Evolutionary conservation across 2,888 invertebrate species (phyloP).

Genomic region (Exocentrus adspersus): DNA sequence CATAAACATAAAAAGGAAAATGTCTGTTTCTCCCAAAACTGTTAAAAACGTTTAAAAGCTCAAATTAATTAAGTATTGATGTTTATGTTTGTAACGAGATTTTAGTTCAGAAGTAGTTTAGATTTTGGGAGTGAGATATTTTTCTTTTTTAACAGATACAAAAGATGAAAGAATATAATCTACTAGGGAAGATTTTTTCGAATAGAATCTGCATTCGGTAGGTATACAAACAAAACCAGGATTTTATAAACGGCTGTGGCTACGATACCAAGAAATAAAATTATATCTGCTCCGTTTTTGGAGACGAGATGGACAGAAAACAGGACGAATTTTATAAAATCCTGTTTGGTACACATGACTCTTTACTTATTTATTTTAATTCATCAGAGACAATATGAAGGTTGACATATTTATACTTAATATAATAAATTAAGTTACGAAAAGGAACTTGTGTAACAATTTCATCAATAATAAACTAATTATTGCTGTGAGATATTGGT

Average conservation of each 20-base stretch:
- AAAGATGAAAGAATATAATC: conserved; percentile 77
- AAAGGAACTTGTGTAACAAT: conserved; percentile 18
- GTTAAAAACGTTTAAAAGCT: background rate
- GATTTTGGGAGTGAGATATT: conserved; percentile 66
- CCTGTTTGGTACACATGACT: conserved; percentile 25
- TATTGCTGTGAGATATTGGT: conserved; percentile 38
- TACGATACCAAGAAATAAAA: conserved; percentile 27
- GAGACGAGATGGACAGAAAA: conserved; percentile 13
- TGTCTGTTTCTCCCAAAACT: conserved; percentile 60
- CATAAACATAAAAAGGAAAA: conserved; percentile 63
- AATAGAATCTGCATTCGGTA: conserved; percentile 39
- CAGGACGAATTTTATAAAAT: conserved; percentile 22
- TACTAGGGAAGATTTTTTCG: conserved; percentile 32
- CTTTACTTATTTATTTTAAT: conserved; percentile 29
- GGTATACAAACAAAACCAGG: conserved; percentile 36
- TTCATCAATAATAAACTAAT: conserved; percentile 27
- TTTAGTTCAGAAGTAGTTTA: conserved; percentile 43
- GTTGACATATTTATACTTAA: conserved; percentile 21
- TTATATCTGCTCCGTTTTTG: conserved; percentile 8
- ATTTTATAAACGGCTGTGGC: conserved; percentile 28
- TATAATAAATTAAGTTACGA: conserved; percentile 3
- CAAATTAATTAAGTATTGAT: conserved; percentile 5
- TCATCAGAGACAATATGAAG: conserved; percentile 41
- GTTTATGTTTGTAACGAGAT: conserved; percentile 63
- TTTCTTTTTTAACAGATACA: conserved; percentile 76